Evolutionary conservation across 2,888 invertebrate species (phyloP).

Genomic region (Crematogaster levior): DNA sequence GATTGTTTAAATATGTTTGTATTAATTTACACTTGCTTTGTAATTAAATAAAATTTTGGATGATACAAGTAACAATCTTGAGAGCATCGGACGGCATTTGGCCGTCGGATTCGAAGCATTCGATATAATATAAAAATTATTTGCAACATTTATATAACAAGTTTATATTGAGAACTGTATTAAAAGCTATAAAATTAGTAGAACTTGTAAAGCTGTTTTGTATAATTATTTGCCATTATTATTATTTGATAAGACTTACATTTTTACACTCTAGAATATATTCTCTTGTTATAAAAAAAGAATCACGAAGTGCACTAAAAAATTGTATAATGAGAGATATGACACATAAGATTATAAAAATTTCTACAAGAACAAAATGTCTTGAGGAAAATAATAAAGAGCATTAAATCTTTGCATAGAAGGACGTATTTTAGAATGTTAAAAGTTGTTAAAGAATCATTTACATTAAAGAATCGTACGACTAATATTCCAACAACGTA

Average conservation of each 20-base stretch:
- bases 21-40: not conserved
- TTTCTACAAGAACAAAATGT: not conserved
- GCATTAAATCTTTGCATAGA: not conserved
- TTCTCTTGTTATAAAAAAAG: not conserved
- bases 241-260: not conserved
- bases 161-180: not conserved
- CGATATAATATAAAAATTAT: not conserved
- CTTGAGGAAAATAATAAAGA: not conserved
- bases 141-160: not conserved
- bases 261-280: not conserved
- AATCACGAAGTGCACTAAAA: not conserved
- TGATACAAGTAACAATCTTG: not conserved
- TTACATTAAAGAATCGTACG: not conserved
- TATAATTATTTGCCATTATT: constrained; percentile 3
- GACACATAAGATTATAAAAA: not conserved
- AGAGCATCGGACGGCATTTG: constrained; percentile 2
- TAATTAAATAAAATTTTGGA: not conserved
- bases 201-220: too few relatives aligned
- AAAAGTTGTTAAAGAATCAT: not conserved
- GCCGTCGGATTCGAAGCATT: not conserved
- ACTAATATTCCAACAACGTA: not conserved
- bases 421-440: not conserved
- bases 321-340: not conserved
- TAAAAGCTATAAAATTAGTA: not conserved
- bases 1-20: not conserved